Evolutionary conservation across 1,140 invertebrate species (phyloP).

Genomic region (Daktulosphaira vitifoliae): DNA sequence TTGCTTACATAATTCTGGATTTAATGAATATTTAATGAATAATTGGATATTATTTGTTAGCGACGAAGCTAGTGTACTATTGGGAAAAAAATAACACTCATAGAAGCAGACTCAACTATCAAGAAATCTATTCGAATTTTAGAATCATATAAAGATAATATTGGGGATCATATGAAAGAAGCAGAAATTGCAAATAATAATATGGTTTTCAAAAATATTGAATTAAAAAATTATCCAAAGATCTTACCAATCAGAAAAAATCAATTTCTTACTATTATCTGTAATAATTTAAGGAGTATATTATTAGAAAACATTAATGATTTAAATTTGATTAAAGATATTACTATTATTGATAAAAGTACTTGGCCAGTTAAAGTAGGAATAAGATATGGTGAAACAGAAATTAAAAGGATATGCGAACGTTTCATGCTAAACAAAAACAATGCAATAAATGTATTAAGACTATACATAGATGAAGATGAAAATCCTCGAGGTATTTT

Average conservation of each 20-base stretch:
- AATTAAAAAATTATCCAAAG: not conserved
- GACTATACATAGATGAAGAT: not conserved
- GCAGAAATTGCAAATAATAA: not conserved
- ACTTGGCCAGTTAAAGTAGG: not conserved
- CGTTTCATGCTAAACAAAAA: constrained; percentile 4
- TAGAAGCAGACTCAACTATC: not conserved
- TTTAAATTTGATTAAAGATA: not conserved
- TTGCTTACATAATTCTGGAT: constrained; percentile 9
- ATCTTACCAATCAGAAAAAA: not conserved
- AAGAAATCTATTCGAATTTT: not conserved
- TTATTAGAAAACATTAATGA: not conserved
- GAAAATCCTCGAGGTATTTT: not conserved
- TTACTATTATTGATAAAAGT: not conserved
- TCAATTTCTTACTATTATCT: not conserved
- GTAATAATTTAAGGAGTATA: not conserved
- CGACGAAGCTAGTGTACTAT: not conserved
- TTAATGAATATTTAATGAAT: not conserved
- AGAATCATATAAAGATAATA: not conserved
- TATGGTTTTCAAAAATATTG: too few species aligned
- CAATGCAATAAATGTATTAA: not conserved
- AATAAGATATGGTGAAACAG: not conserved
- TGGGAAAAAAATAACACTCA: not conserved
- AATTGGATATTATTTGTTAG: constrained; percentile 12
- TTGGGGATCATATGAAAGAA: not conserved
- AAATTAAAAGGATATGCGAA: constrained; percentile 1